Evolutionary conservation across 2,888 invertebrate genomes (phyloP).

Genomic region (Amblyteles armatorius): DNA sequence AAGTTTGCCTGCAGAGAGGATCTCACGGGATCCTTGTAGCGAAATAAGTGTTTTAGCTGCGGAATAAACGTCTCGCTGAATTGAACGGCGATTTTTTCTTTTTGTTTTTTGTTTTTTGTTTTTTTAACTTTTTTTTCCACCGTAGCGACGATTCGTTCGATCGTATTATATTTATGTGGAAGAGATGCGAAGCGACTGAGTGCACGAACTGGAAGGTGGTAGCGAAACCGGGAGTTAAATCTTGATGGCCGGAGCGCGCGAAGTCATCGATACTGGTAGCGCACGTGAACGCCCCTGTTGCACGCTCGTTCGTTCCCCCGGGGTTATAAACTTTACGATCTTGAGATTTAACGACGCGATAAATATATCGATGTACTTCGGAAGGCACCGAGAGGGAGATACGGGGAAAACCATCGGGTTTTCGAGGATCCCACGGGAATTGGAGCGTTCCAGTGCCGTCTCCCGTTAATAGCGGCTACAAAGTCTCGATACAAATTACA

Average conservation of each 20-base stretch:
- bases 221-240: slow-evolving; percentile 19
- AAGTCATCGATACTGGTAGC: slow-evolving; percentile 44
- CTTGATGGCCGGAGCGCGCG: slow-evolving; percentile 32
- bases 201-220: slow-evolving; percentile 37
- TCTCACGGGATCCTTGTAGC: background rate
- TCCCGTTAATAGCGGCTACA: slow-evolving; percentile 25
- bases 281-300: slow-evolving; percentile 59
- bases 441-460: slow-evolving; percentile 44
- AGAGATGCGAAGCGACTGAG: slow-evolving; percentile 24
- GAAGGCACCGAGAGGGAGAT: slow-evolving; percentile 26
- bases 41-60: background rate
- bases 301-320: slow-evolving; percentile 51
- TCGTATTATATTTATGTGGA: slow-evolving; percentile 37
- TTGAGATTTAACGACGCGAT: slow-evolving; percentile 73
- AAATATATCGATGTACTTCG: slow-evolving; percentile 71
- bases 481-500: slow-evolving; percentile 61
- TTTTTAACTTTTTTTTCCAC: background rate
- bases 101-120: background rate
- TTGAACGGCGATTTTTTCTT: background rate
- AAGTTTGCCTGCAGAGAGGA: slow-evolving; percentile 38
- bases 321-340: slow-evolving; percentile 72
- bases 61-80: background rate
- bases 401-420: slow-evolving; percentile 37
- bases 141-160: background rate
- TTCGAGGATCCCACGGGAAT: slow-evolving; percentile 47